Evolutionary conservation across 2,113 vertebrate species (phyloP).

Genomic region (Cryptotis parvus): DNA sequence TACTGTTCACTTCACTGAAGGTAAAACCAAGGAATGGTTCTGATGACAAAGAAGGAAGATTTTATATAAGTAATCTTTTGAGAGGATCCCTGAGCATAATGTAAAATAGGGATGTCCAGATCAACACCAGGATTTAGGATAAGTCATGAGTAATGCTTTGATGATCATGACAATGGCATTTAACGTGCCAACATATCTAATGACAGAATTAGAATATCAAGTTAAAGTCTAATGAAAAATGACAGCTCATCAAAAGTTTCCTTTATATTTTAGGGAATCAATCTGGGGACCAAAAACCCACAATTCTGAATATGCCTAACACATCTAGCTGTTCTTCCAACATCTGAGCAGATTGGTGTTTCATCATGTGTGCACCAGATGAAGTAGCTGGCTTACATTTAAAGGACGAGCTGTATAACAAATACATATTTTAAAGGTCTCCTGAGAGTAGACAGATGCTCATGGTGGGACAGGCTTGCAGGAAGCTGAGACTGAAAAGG

Average conservation of each 20-base stretch:
- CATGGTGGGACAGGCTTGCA: background rate
- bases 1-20: background rate
- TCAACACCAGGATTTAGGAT: background rate
- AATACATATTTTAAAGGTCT: background rate
- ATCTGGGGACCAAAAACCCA: background rate
- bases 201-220: conserved; percentile 12
- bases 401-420: conserved; percentile 39
- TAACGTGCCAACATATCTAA: background rate
- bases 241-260: background rate
- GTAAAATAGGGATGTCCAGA: background rate
- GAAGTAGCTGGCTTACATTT: conserved; percentile 48
- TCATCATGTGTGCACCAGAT: conserved; percentile 24
- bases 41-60: background rate
- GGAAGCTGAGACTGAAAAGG: background rate
- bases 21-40: background rate
- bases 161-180: background rate
- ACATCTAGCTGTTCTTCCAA: background rate
- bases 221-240: conserved; percentile 19
- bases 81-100: background rate
- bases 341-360: background rate
- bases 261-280: conserved; percentile 15
- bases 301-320: background rate
- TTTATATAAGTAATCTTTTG: background rate
- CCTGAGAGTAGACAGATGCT: background rate
- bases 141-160: background rate